These are phyloP conservation scores for Pachyramphus minor DNA, from an alignment of 2,113 vertebrate genomes.

Conservation along the genomic window DNA sequence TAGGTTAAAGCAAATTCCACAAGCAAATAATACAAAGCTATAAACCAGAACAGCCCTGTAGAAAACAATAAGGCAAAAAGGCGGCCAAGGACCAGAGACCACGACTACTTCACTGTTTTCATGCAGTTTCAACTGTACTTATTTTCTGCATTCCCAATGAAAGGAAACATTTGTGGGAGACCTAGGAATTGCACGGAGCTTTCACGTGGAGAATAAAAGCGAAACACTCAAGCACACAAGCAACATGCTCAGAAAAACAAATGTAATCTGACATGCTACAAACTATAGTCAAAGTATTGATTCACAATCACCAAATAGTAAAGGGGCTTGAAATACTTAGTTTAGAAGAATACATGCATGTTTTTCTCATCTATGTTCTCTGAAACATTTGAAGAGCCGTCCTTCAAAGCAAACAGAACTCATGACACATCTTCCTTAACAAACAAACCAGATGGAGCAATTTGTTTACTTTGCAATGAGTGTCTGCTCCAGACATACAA, in stretches of 20 bases:
- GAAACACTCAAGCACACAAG: background rate
- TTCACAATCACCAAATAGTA: background rate
- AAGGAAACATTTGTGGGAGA: background rate
- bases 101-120: background rate
- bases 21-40: background rate
- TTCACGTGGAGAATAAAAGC: background rate
- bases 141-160: background rate
- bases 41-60: background rate
- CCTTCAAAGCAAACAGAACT: background rate
- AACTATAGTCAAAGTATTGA: background rate
- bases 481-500: background rate
- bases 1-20: background rate
- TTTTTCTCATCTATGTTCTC: background rate
- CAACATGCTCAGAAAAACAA: background rate
- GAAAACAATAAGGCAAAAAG: constrained; percentile 17
- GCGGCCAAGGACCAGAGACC: background rate
- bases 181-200: background rate
- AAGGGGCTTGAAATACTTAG: background rate
- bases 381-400: background rate
- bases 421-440: background rate
- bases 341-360: background rate
- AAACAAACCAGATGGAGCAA: background rate
- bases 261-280: background rate
- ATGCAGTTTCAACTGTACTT: background rate
- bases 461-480: background rate